A percentile compares a stretch with the other conserved stretches of the same genome.
Evolutionary conservation across 1,140 invertebrate species (phyloP).

Genomic region (Acromyrmex echinatior): DNA sequence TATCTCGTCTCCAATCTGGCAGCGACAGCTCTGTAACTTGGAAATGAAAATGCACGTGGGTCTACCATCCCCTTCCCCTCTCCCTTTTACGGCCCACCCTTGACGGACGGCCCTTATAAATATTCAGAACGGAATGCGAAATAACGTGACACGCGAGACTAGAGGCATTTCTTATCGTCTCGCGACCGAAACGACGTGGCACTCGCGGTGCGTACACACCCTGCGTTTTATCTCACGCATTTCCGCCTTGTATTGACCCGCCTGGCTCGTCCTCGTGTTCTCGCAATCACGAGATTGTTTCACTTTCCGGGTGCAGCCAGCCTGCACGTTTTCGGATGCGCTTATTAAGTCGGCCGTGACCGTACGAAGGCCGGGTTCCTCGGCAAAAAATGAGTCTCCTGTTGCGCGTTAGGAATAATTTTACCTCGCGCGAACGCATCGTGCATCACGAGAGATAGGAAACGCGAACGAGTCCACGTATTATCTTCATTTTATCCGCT

Average conservation of each 20-base stretch:
- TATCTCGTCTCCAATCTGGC: conserved; percentile 84
- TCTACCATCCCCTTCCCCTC: background rate
- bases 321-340: background rate
- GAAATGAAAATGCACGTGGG: conserved; percentile 83
- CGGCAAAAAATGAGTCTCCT: conserved; percentile 59
- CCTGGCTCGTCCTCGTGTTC: background rate
- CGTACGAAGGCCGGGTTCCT: conserved; percentile 14
- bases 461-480: conserved; percentile 18
- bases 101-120: conserved; percentile 85
- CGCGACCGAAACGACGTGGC: conserved; percentile 53
- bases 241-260: conserved; percentile 24
- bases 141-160: conserved; percentile 84
- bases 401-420: conserved; percentile 58
- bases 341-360: conserved; percentile 53
- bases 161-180: conserved; percentile 84
- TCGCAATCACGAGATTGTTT: conserved; percentile 24
- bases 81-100: conserved; percentile 33
- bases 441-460: conserved; percentile 27
- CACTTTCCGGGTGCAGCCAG: conserved; percentile 32
- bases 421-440: background rate
- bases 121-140: conserved; percentile 84
- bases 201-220: conserved; percentile 11
- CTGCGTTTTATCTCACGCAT: conserved; percentile 56
- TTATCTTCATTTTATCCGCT: conserved; percentile 47
- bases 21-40: conserved; percentile 82